Evolutionary conservation across 1,140 invertebrate genomes (phyloP), one percentile per base, ranked within the genome.

Genomic region (Anadara kagoshimensis): DNA sequence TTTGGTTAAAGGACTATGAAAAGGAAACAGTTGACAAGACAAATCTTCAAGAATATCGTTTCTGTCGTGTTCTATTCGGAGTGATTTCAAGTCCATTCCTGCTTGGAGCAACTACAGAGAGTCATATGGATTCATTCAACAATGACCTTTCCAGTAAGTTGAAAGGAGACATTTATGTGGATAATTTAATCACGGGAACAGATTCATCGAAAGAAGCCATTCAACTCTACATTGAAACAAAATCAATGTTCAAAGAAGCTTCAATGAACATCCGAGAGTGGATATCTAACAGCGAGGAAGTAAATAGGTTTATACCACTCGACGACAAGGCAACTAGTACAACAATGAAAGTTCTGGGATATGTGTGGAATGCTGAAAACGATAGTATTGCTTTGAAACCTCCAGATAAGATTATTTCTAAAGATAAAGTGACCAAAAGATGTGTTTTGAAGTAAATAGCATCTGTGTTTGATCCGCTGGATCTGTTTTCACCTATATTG

Each of bases 11-110:
- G 24, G 24, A 75, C 54, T 53, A 5, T 22, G 26, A 75, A 10
- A 59, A 62, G 14, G 41, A 41, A 0, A 20, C 7, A 49, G 16
- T 45, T 62, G 0, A 26, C 10, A 12, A n/a, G 8, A 11, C 10
- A 7, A 68, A 74, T 36, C 47, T 61, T 47, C 63, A 63, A 29
- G 72, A 57, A 18, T 68, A 56, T n/a, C 51, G 71, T 36, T 73
- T 68, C 36, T 54, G 64, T 29, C 29, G 64, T n/a, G 58, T 73
- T n/a, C 71, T 66, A 2, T 74, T 74, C 29, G 67, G 65, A 24
- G 22, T 74, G 8, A 74, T 74, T 29, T 51, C 65, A 1, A 74
- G 72, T 54, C 66, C 72, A 44, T 74, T 74, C 22, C 18, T 74
- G 22, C 24, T 74, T 2, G 58, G 29, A 22, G 58, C 65, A 44